Evolutionary conservation across 35 echinoderm and acorn worm genomes (phyloP), one percentile per base, ranked within the genome.

Genomic region (Eucidaris tribuloides): DNA sequence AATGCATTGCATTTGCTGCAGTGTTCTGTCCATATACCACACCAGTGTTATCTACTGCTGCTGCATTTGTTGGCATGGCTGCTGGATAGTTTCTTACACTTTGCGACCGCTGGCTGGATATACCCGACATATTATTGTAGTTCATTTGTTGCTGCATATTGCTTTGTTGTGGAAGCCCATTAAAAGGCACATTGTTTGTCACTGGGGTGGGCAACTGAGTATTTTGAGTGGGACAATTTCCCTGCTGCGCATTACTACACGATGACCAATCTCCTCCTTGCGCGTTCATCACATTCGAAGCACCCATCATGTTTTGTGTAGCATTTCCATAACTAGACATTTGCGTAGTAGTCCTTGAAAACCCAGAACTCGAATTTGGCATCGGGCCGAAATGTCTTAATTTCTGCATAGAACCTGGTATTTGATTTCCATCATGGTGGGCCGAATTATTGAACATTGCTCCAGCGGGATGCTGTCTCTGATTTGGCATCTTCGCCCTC

Each of bases 381-480:
- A 88, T 88, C 54, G 85, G 85, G 46, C 85, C 85, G 81, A 35
- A 88, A 40, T 88, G 85, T 88, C 85, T 88, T 13, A 88, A 42
- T 52, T 66, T 80, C 25, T 88, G 85, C 24, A 42, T 35, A 14
- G 85, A 79, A 25, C 85, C 59, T 65, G 28, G 76, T 37, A 71
- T 34, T 20, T 72, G 62, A 25, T 63, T 45, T 44, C 65, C 60
- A 65, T 46, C 42, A 50, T 65, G 18, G 82, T 35, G 39, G 28
- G 11, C 35, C n/a, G n/a, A n/a, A n/a, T n/a, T n/a, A n/a, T 74
- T 74, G 68, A 35, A 74, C 61, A 28, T 9, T 7, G 28, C 61
- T 2, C 61, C 61, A 14, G 17, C 5, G 5, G 85, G 42, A 46
- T 30, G 54, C 31, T 31, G 20, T 27, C 42, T 28, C 50, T 62